These are phyloP conservation scores for Schizothorax lantsangensis DNA, from an alignment of 2,797 vertebrate species.

Conservation along the genomic window DNA sequence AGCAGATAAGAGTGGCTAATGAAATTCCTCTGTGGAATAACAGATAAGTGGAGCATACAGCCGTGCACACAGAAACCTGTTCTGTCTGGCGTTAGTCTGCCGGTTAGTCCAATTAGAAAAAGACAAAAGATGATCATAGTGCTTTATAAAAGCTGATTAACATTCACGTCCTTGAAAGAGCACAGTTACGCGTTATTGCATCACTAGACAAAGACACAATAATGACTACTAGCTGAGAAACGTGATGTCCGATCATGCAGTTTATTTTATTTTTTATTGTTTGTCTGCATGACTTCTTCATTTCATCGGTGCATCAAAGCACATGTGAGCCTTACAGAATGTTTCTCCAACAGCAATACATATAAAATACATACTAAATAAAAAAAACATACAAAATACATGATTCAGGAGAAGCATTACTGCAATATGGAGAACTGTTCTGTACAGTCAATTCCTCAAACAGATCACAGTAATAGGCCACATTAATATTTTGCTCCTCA, in stretches of 20 bases:
- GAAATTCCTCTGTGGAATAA: not conserved
- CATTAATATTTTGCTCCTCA: not conserved
- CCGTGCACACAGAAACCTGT: not conserved
- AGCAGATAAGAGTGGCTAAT: not conserved
- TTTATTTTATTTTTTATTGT: not conserved
- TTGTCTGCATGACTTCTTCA: not conserved
- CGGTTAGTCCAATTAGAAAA: constrained; percentile 12
- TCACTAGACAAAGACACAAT: constrained; percentile 10
- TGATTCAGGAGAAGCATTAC: not conserved
- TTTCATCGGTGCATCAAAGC: not conserved
- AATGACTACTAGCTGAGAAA: not conserved
- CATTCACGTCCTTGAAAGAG: constrained; percentile 5
- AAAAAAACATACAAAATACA: not conserved
- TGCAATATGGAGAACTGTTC: not conserved
- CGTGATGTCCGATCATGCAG: not conserved
- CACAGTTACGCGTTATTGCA: constrained; percentile 10
- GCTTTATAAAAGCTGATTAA: constrained; percentile 19
- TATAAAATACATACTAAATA: not conserved
- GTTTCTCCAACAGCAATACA: not conserved
- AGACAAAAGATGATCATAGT: constrained; percentile 26
- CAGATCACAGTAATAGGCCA: not conserved
- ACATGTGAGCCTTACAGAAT: not conserved
- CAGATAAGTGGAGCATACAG: constrained; percentile 1
- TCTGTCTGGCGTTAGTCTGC: not conserved
- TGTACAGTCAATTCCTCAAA: not conserved